Base-by-base conservation (phyloP, 2,113 vertebrate species). In the Apodemus speciosus region DNA sequence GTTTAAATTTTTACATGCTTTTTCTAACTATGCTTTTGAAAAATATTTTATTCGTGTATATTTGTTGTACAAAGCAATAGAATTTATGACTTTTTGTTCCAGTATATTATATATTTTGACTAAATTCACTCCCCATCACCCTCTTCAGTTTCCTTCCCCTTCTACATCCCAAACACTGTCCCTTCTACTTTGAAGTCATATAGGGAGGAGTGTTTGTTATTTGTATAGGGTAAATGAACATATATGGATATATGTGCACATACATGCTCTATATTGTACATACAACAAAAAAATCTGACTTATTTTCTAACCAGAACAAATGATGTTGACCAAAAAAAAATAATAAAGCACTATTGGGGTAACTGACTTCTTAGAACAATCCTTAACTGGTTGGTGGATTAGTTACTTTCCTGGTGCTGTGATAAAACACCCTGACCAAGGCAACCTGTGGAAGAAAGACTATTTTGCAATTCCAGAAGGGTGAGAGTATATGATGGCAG, bases 291-390 rank as follows among this genome's bases (percentile, higher is more conserved):
- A 84, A 30, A 23, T 84, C 81, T 66, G 81, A 64, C 30, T 66
- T 64, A 64, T 40, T 64, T 93, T 64, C 76, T 66, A 91, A 76
- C 46, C 38, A 58, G 51, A 94, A 75, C 15, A 93, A 81, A 75
- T 16, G 0, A 64, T 88, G 2, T 73, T 77, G 71, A 68, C 92
- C n/a, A 77, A 68, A 58, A 62, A 25, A 30, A 27, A 27, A 68
- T n/a, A n/a, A n/a, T n/a, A 58, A 88, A 71, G 3, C n/a, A 87
- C 20, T 62, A 30, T 62, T 80, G 40, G 3, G 10, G 46, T 84
- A 85, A 56, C 66, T 83, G n/a, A 80, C 53, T 71, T 51, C 60
- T 83, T 68, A 69, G 6, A 85, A 32, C 51, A 93, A 21, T 83
- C 86, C 51, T 71, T 94, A 76, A 73, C 62, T 51, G 15, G 75